These are phyloP conservation scores for Periphyllus acericola DNA, from an alignment of 2,888 invertebrate species.

Conservation along the genomic window DNA sequence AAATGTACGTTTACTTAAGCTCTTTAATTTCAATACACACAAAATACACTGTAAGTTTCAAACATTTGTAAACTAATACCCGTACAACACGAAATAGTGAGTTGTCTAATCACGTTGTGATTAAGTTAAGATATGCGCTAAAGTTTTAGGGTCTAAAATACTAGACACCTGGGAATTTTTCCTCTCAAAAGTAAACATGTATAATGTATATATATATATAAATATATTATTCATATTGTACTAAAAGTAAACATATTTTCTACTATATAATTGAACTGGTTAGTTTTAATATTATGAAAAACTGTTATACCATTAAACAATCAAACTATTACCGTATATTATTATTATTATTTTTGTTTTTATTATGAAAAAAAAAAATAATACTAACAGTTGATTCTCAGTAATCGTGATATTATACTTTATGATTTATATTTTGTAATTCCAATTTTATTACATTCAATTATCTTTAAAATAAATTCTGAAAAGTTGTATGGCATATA, in stretches of 20 bases:
- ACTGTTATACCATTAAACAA: not conserved
- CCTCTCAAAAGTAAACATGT: not conserved
- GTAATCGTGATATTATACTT: not conserved
- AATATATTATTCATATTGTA: not conserved
- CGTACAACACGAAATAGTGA: not conserved
- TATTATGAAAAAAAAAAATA: not conserved
- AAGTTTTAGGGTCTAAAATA: not conserved
- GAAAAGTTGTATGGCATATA: not conserved
- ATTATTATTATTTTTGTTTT: not conserved
- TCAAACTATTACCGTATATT: not conserved
- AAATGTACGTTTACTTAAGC: not conserved
- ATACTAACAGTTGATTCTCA: not conserved
- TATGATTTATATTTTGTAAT: constrained; percentile 28
- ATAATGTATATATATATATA: no score
- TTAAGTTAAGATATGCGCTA: not conserved
- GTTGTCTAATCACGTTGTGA: not conserved
- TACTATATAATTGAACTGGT: not conserved
- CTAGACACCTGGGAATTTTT: not conserved
- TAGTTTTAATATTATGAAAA: not conserved
- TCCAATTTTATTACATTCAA: constrained; percentile 20
- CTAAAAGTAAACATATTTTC: not conserved
- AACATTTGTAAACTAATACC: not conserved
- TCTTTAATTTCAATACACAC: not conserved
- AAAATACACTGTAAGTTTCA: not conserved
- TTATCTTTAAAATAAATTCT: constrained; percentile 22